Evolutionary conservation across 2,888 invertebrate species (phyloP).

Genomic region (Phyto melanocephala): DNA sequence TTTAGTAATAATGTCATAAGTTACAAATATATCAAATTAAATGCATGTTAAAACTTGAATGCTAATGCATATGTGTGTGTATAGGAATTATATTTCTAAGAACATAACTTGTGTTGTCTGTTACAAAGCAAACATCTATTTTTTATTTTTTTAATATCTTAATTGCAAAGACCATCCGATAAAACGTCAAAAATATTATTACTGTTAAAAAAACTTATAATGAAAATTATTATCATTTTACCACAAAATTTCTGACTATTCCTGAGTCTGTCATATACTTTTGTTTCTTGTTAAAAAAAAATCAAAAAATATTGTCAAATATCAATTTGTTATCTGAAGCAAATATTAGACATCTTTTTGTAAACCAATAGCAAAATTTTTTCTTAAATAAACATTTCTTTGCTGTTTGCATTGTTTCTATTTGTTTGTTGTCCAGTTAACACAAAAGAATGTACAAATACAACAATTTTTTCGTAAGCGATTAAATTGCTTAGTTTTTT

Average conservation of each 20-base stretch:
- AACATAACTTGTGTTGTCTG: conserved; percentile 10
- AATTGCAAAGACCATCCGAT: conserved; percentile 5
- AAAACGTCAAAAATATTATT: not conserved
- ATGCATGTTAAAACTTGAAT: no score
- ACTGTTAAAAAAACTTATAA: no score
- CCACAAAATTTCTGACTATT: not conserved
- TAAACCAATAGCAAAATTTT: not conserved
- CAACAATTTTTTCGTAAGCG: no score
- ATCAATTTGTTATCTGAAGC: conserved; percentile 49
- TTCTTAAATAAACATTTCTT: not conserved
- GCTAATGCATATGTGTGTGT: no score
- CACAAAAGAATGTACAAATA: no score
- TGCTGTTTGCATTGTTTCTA: no score
- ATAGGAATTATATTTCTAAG: conserved; percentile 9
- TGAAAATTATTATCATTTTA: not conserved
- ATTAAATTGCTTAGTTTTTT: no score
- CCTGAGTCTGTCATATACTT: not conserved
- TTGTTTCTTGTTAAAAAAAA: not conserved
- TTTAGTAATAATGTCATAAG: no score
- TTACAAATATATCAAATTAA: no score
- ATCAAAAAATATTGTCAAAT: not conserved
- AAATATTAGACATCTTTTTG: conserved; percentile 5
- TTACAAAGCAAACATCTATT: conserved; percentile 22
- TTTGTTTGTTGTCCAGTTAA: no score
- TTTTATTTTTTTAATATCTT: not conserved